Percentiles rank a stretch among this genome's conserved stretches.
phyloP scores from a whole-genome alignment of 2,797 vertebrate species.

The Acanthopagrus latus region DNA sequence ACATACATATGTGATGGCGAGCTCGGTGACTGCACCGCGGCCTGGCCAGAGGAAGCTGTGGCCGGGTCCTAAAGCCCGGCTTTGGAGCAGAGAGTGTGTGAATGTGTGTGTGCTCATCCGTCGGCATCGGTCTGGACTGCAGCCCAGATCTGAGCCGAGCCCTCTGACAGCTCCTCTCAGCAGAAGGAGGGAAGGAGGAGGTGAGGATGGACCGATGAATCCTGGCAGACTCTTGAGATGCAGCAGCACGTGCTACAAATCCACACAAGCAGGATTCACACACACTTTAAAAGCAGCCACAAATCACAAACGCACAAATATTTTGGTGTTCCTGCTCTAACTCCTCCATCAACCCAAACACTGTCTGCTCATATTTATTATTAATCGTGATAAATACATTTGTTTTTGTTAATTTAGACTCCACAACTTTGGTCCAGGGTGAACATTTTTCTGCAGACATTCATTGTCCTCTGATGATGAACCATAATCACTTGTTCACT shows the following conservation, averaged over 20 bases:
- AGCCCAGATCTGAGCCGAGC: constrained; percentile 59
- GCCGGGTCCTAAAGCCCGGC: constrained; percentile 50
- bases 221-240: constrained; percentile 46
- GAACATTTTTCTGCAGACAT: not conserved
- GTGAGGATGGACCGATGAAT: constrained; percentile 50
- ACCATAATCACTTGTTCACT: not conserved
- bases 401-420: not conserved
- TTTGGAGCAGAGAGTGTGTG: constrained; percentile 27
- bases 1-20: constrained; percentile 31
- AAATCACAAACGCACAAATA: constrained; percentile 18
- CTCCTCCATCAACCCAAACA: not conserved
- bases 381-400: not conserved
- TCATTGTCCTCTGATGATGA: not conserved
- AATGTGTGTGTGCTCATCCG: constrained; percentile 53
- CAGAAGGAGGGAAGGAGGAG: constrained; percentile 50
- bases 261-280: constrained; percentile 10
- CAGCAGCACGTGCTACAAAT: constrained; percentile 39
- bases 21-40: constrained; percentile 38
- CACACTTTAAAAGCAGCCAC: constrained; percentile 21
- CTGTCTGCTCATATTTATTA: not conserved
- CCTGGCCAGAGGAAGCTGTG: constrained; percentile 70
- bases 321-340: not conserved
- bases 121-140: constrained; percentile 63
- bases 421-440: not conserved
- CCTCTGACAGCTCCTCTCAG: constrained; percentile 69